phyloP scores from a whole-genome alignment of 2,888 invertebrate species.

The Molorchus minor region DNA sequence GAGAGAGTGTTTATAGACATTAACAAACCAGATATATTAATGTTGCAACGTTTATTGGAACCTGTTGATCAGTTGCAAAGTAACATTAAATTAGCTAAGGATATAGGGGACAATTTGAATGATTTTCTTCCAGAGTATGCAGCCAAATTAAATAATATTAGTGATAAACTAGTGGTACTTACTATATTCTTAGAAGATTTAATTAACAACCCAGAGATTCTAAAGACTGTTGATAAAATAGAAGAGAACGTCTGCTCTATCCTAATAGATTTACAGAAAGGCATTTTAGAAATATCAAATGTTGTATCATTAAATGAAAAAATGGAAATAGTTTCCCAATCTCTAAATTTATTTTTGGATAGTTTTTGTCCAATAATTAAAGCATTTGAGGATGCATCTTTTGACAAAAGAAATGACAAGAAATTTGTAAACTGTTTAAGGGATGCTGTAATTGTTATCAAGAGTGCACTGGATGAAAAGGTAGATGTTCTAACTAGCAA shows the following conservation, averaged over 20 bases:
- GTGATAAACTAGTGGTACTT: slow-evolving; percentile 37
- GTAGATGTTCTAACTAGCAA: slow-evolving; percentile 6
- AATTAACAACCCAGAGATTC: slow-evolving; percentile 24
- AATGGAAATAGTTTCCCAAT: slow-evolving; percentile 47
- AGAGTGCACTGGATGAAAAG: slow-evolving; percentile 10
- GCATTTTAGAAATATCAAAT: slow-evolving; percentile 20
- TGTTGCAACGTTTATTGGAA: slow-evolving; percentile 28
- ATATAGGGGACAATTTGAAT: slow-evolving; percentile 42
- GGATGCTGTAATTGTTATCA: slow-evolving; percentile 12
- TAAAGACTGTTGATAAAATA: slow-evolving; percentile 29
- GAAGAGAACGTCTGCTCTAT: slow-evolving; percentile 32
- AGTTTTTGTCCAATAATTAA: slow-evolving; percentile 27
- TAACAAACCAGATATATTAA: slow-evolving; percentile 26
- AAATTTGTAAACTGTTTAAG: slow-evolving; percentile 34
- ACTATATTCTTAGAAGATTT: slow-evolving; percentile 41
- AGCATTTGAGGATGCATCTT: slow-evolving; percentile 25
- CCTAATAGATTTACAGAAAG: slow-evolving; percentile 29
- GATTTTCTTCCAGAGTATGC: slow-evolving; percentile 45
- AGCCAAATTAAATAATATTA: slow-evolving; percentile 37
- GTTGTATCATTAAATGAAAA: slow-evolving; percentile 48
- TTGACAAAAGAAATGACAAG: slow-evolving; percentile 41
- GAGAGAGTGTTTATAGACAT: slow-evolving; percentile 24
- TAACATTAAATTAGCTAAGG: slow-evolving; percentile 41
- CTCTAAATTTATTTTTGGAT: slow-evolving; percentile 37
- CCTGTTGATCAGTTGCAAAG: slow-evolving; percentile 36